These are phyloP conservation scores for Carapus acus DNA, from an alignment of 2,797 vertebrate species.

Conservation along the genomic window DNA sequence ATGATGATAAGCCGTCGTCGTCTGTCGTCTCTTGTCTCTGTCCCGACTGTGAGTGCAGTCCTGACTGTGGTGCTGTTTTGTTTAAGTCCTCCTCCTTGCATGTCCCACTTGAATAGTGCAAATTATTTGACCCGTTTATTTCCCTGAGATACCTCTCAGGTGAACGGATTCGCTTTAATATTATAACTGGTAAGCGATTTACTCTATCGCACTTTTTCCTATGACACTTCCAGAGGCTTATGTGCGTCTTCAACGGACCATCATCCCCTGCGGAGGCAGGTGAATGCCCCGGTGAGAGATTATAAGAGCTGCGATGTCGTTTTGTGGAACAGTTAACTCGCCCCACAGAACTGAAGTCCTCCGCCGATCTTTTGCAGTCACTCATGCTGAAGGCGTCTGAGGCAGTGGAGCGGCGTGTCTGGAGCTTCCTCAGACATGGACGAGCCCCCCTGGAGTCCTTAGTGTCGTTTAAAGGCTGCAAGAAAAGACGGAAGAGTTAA, in stretches of 20 bases:
- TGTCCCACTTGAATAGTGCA: conserved; percentile 12
- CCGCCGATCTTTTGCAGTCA: conserved; percentile 10
- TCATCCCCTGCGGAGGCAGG: conserved; percentile 14
- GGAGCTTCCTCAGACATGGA: conserved; percentile 24
- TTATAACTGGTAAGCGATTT: conserved; percentile 18
- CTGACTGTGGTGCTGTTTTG: neutral
- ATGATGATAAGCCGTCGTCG: conserved; percentile 14
- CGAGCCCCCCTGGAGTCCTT: conserved; percentile 41
- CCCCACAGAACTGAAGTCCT: conserved; percentile 12
- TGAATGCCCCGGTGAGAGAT: neutral
- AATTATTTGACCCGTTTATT: conserved; percentile 6
- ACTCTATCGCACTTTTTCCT: neutral
- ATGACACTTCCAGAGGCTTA: conserved; percentile 16
- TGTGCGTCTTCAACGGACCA: conserved; percentile 9
- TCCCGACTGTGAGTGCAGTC: neutral
- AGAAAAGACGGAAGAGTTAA: conserved; percentile 4
- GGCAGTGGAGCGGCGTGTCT: conserved; percentile 13
- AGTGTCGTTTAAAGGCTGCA: conserved; percentile 60
- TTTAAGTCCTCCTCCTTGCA: conserved; percentile 4
- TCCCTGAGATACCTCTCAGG: conserved; percentile 22
- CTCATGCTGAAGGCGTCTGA: conserved; percentile 52
- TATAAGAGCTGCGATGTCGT: neutral
- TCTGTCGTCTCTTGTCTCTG: conserved; percentile 5
- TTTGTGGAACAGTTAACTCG: neutral
- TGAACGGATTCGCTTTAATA: conserved; percentile 34